Percentiles rank a stretch among this genome's conserved stretches.
These are phyloP conservation scores for Nephrotoma guestfalica DNA, from an alignment of 2,888 invertebrate species.

Conservation along the genomic window DNA sequence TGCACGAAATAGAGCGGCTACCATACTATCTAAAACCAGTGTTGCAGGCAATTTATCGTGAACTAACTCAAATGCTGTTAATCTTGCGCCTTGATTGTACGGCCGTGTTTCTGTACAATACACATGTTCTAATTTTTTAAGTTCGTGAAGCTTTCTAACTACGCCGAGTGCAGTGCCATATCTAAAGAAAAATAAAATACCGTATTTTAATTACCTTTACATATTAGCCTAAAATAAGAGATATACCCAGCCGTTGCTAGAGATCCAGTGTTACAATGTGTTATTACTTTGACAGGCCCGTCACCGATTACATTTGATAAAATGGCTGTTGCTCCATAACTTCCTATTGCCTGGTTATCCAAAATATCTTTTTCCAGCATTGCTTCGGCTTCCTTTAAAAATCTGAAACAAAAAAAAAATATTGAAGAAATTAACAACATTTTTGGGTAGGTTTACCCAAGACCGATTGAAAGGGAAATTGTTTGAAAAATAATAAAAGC, in stretches of 20 bases:
- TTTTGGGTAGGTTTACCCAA: no score
- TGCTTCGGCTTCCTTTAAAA: conserved; percentile 58
- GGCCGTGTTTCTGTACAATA: conserved; percentile 97
- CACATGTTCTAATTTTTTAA: conserved; percentile 62
- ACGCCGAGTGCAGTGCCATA: conserved; percentile 98
- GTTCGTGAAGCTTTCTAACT: conserved; percentile 63
- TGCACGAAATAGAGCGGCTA: conserved; percentile 74
- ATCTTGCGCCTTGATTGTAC: conserved; percentile 90
- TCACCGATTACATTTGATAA: conserved; percentile 42
- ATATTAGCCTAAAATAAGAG: background rate
- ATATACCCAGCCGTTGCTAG: conserved; percentile 78
- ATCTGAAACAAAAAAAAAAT: conserved; percentile 39
- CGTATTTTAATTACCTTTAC: no score
- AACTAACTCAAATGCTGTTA: conserved; percentile 91
- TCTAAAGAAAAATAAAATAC: background rate
- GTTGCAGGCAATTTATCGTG: conserved; percentile 86
- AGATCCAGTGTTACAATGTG: conserved; percentile 98
- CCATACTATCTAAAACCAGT: conserved; percentile 91
- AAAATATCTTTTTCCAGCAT: conserved; percentile 77
- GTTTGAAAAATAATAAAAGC: no score
- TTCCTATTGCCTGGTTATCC: conserved; percentile 78
- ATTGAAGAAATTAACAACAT: background rate
- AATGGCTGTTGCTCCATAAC: conserved; percentile 68
- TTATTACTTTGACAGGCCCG: conserved; percentile 55
- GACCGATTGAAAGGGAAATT: no score